phyloP scores from a whole-genome alignment of 64 coral and sea anemone species.

The Stylophora pistillata region DNA sequence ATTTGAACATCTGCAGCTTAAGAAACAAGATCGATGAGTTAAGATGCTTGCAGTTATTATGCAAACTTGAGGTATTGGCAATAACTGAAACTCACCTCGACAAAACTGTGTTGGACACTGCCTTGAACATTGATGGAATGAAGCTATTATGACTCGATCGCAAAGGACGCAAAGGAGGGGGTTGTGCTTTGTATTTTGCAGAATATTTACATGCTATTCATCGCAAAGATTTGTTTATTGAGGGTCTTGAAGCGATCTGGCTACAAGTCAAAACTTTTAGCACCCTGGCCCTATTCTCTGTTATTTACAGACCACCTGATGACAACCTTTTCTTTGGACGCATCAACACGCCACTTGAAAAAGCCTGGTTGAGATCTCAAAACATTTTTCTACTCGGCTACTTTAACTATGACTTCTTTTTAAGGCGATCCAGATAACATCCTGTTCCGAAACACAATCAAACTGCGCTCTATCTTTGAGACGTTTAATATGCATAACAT shows the following conservation, averaged over 20 bases:
- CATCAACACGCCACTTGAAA: not conserved
- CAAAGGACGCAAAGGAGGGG: conserved; percentile 34
- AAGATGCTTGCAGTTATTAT: conserved; percentile 29
- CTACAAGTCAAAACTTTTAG: conserved; percentile 35
- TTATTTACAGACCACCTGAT: conserved; percentile 17
- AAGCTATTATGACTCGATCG: conserved; percentile 28
- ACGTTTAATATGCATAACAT: too few relatives aligned
- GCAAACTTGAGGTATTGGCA: conserved; percentile 36
- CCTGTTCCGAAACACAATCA: conserved; percentile 29
- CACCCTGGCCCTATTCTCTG: conserved; percentile 14
- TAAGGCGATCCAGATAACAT: not conserved
- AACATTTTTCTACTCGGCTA: conserved; percentile 34
- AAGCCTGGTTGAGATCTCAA: not conserved
- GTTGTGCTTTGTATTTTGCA: conserved; percentile 22
- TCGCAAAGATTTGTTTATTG: conserved; percentile 33
- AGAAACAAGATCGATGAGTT: conserved; percentile 43
- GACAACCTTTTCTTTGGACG: not conserved
- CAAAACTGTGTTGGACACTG: conserved; percentile 1
- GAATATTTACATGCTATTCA: conserved; percentile 50
- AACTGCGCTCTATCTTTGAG: not conserved
- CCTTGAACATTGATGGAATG: conserved; percentile 31
- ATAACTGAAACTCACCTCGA: conserved; percentile 38
- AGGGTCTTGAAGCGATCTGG: conserved; percentile 45
- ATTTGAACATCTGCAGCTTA: conserved; percentile 49
- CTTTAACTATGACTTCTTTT: conserved; percentile 26